Evolutionary conservation across 2,888 invertebrate species (phyloP), one percentile per base, ranked within the genome.

Genomic region (Caenorhabditis sp.): DNA sequence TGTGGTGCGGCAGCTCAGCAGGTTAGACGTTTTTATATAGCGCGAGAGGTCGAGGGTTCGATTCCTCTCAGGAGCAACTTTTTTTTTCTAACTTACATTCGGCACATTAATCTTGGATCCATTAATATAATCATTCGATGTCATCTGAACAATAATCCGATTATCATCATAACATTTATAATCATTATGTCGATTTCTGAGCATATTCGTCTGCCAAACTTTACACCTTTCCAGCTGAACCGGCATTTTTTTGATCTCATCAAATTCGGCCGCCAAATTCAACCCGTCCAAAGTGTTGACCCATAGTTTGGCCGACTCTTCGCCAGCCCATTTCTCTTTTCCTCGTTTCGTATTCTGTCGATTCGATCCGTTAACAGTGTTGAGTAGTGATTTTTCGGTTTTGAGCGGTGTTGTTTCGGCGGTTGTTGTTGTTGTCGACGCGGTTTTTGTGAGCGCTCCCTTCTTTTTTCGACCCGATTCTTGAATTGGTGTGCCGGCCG

Each of bases 81-180:
- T n/a, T n/a, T n/a, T n/a, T 31, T 4, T 31, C 31, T 6, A 53
- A 65, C 72, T 68, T 36, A 73, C 72, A 55, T 73, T 62, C 0
- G 65, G 64, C 14, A 73, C 60, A 31, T 62, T 62, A 37, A 73
- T 59, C 37, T 69, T 69, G 23, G 66, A 62, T 12, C 57, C 73
- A 51, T 73, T 73, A 57, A 73, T 73, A 57, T 73, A 73, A 58
- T 69, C 73, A 31, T 31, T 31, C 24, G 24, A 61, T 24, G 68
- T 68, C 55, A 66, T 23, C 19, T 65, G 73, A 37, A 73, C 62
- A 53, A 69, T 62, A 8, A 73, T 43, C 24, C 73, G 65, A 55
- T 65, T 73, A 49, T 69, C 68, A 57, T 73, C 73, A 49, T 66
- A 69, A 43, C 73, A 73, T 58, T 66, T 65, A 27, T 68, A 73